These are phyloP conservation scores for Battus philenor DNA, from an alignment of 1,140 invertebrate species.

Conservation along the genomic window DNA sequence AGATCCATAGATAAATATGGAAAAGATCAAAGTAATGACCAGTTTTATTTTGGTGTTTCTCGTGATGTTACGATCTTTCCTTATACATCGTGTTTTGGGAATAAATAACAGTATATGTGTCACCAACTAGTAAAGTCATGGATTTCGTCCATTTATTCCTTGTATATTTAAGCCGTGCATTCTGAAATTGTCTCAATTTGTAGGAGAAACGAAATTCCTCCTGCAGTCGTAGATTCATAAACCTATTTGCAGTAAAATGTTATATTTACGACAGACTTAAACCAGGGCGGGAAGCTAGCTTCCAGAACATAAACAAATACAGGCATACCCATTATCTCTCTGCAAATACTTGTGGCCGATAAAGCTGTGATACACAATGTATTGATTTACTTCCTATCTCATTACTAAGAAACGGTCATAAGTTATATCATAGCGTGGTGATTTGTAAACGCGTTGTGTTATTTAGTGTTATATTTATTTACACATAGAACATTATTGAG, in stretches of 20 bases:
- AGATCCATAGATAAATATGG: too few species aligned
- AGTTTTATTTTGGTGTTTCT: too few species aligned
- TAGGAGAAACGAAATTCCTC: too few species aligned
- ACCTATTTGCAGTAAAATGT: slow-evolving; percentile 9
- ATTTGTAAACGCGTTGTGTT: slow-evolving; percentile 9
- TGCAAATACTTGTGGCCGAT: slow-evolving; percentile 13
- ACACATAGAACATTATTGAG: too few species aligned
- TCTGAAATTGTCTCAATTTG: too few species aligned
- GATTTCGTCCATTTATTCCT: neutral
- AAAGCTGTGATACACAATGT: slow-evolving; percentile 22
- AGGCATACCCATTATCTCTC: slow-evolving; percentile 12
- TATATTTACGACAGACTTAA: slow-evolving; percentile 3
- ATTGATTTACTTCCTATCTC: slow-evolving; percentile 33
- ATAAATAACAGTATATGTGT: neutral
- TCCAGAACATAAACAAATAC: slow-evolving; percentile 10
- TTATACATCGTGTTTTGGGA: too few species aligned
- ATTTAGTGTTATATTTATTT: too few species aligned
- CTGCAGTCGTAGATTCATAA: too few species aligned
- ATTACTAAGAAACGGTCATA: slow-evolving; percentile 28
- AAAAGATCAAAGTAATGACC: too few species aligned
- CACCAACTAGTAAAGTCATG: neutral
- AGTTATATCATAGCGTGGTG: slow-evolving; percentile 14
- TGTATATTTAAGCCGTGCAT: neutral
- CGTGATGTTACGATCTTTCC: too few species aligned
- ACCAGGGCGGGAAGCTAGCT: slow-evolving; percentile 7